These are phyloP conservation scores for Epirrita christyi DNA, from an alignment of 2,888 invertebrate genomes.

Conservation along the genomic window DNA sequence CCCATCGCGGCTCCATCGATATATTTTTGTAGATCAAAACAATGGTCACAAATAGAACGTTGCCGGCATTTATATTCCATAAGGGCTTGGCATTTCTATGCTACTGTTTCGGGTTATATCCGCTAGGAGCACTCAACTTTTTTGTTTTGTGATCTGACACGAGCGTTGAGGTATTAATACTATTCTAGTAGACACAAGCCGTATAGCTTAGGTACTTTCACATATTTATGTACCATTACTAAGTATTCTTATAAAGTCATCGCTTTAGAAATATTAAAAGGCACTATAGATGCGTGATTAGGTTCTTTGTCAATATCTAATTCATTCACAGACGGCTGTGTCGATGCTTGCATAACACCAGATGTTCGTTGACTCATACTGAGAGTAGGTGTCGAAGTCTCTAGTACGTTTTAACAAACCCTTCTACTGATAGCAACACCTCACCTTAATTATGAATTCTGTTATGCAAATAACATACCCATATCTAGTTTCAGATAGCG, in stretches of 20 bases:
- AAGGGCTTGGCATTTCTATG: constrained; percentile 48
- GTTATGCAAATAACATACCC: constrained; percentile 21
- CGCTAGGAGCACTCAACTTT: no score
- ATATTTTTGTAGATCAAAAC: constrained; percentile 55
- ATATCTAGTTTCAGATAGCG: constrained; percentile 16
- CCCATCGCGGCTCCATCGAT: constrained; percentile 40
- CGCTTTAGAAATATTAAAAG: constrained; percentile 7
- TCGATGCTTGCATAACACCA: constrained; percentile 60
- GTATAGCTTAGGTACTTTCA: no score
- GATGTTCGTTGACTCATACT: constrained; percentile 70
- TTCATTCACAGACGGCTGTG: constrained; percentile 39
- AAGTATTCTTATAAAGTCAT: constrained; percentile 12
- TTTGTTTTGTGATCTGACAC: constrained; percentile 18
- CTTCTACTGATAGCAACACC: constrained; percentile 36
- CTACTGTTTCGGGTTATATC: constrained; percentile 34
- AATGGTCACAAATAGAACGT: constrained; percentile 49
- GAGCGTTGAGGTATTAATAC: neutral
- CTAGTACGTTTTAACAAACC: constrained; percentile 49
- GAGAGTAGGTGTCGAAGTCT: constrained; percentile 61
- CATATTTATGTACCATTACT: neutral
- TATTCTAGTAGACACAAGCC: neutral
- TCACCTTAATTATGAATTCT: constrained; percentile 20
- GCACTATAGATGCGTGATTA: constrained; percentile 27
- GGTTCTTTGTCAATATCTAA: constrained; percentile 34
- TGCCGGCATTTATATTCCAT: constrained; percentile 45